Evolutionary conservation across 2,888 invertebrate species (phyloP).

Genomic region (Venustoraphidia nigricollis): DNA sequence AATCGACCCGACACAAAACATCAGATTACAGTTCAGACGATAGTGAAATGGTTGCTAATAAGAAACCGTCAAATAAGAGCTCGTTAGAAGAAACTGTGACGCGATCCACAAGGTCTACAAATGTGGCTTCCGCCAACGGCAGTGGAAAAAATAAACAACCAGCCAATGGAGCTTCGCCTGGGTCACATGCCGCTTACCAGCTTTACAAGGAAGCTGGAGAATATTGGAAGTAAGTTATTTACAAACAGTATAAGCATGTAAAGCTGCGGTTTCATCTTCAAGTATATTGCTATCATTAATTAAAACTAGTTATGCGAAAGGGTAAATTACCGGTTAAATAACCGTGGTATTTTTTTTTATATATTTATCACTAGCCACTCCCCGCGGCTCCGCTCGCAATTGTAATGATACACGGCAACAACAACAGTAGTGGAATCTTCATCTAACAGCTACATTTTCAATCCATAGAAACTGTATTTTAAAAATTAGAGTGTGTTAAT

Average conservation of each 20-base stretch:
- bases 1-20: constrained; percentile 27
- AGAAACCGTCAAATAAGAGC: neutral
- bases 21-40: constrained; percentile 52
- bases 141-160: constrained; percentile 35
- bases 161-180: constrained; percentile 31
- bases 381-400: too few relatives aligned
- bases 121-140: constrained; percentile 34
- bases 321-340: too few relatives aligned
- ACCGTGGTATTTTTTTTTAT: too few relatives aligned
- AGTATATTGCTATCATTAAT: too few relatives aligned
- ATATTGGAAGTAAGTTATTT: constrained; percentile 65
- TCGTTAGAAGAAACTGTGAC: constrained; percentile 6
- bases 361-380: too few relatives aligned
- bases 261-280: neutral
- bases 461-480: too few relatives aligned
- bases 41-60: constrained; percentile 23
- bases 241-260: neutral
- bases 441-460: too few relatives aligned
- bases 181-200: constrained; percentile 46
- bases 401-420: too few relatives aligned
- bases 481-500: too few relatives aligned
- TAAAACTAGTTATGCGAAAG: too few relatives aligned
- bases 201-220: constrained; percentile 64
- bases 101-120: constrained; percentile 22
- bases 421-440: too few relatives aligned